phyloP scores from a whole-genome alignment of 2,113 vertebrate species.

The Rhegmatorhina hoffmannsi region DNA sequence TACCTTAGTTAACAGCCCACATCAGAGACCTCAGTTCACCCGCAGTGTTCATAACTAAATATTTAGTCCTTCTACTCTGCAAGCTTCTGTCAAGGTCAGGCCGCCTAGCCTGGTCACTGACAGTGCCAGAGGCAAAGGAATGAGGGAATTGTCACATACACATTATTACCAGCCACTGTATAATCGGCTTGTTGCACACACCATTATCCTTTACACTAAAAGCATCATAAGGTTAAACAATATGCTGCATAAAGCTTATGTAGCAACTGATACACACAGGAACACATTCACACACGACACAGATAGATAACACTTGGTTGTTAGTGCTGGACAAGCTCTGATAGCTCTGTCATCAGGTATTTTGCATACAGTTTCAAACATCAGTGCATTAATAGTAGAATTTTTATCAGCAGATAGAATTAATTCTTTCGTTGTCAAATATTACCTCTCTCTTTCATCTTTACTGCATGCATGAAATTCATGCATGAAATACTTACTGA shows the following conservation, averaged over 20 bases:
- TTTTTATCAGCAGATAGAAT: constrained; percentile 62
- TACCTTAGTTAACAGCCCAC: neutral
- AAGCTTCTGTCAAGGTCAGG: neutral
- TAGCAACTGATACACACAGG: neutral
- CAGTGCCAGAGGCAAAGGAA: neutral
- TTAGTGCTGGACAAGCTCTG: constrained; percentile 55
- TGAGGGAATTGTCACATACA: neutral
- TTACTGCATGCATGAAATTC: neutral
- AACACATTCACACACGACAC: neutral
- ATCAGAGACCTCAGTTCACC: neutral
- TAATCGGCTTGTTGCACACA: constrained; percentile 22
- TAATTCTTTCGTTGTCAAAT: constrained; percentile 61
- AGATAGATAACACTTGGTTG: neutral
- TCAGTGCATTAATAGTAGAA: constrained; percentile 30
- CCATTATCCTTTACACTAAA: constrained; percentile 53
- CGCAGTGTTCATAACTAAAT: neutral
- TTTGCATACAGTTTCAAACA: constrained; percentile 50
- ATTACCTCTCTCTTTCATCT: constrained; percentile 16
- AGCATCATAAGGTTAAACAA: constrained; percentile 15
- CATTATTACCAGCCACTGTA: neutral
- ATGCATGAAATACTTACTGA: neutral
- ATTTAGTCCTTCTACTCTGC: neutral
- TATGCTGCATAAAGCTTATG: neutral
- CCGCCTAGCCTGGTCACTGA: neutral
- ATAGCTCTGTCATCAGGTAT: constrained; percentile 33